Conservation (phyloP, 2,113 vertebrate species). For the Climacteris rufus region DNA sequence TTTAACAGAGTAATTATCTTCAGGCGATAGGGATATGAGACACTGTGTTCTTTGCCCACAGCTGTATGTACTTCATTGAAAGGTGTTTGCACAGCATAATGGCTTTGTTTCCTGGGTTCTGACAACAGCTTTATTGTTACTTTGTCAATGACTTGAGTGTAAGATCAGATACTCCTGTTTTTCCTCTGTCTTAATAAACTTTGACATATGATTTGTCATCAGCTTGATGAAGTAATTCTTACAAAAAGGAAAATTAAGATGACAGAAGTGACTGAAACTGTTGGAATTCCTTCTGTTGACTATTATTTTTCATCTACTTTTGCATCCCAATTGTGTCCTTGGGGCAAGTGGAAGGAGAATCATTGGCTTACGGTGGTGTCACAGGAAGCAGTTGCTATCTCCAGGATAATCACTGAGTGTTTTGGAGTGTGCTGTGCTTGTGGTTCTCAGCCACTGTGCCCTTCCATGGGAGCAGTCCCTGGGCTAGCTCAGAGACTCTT, state of each 20-base stretch:
- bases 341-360: not conserved
- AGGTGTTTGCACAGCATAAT: not conserved
- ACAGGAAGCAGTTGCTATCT: not conserved
- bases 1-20: not conserved
- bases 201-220: not conserved
- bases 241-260: not conserved
- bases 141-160: not conserved
- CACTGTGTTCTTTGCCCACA: not conserved
- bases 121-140: not conserved
- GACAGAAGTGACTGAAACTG: not conserved
- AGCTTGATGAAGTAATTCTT: not conserved
- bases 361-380: not conserved
- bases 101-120: not conserved
- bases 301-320: not conserved
- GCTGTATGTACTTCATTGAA: not conserved
- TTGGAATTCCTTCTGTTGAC: not conserved
- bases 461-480: not conserved
- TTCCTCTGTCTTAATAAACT: slow-evolving; percentile 52
- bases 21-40: not conserved
- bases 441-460: not conserved
- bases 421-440: not conserved
- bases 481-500: not conserved
- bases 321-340: not conserved
- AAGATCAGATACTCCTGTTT: not conserved
- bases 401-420: not conserved